These are phyloP conservation scores for Margaritifera margaritifera DNA, from an alignment of 2,888 invertebrate species.

Conservation along the genomic window DNA sequence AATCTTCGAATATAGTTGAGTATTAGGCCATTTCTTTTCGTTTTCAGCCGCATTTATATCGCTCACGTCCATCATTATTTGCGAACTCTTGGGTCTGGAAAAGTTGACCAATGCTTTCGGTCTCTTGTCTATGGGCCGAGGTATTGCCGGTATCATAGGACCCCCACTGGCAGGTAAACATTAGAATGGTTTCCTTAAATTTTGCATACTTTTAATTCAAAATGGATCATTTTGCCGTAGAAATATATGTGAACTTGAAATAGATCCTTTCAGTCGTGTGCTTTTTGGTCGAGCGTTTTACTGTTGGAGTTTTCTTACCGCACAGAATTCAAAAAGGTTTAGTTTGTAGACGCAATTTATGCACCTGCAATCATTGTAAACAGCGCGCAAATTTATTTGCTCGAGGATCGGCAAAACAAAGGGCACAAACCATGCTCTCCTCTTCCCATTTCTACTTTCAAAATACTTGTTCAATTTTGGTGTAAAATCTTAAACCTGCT, in stretches of 20 bases:
- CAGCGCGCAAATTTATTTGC: too few species aligned
- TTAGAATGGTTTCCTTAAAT: not conserved
- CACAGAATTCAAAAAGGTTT: too few species aligned
- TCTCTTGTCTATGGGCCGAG: constrained; percentile 93
- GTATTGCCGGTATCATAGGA: constrained; percentile 90
- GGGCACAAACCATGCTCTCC: too few species aligned
- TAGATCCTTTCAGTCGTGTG: not conserved
- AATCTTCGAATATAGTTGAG: too few species aligned
- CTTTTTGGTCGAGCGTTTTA: too few species aligned
- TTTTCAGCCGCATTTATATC: constrained; percentile 94
- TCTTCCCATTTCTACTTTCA: too few species aligned
- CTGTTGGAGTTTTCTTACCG: too few species aligned
- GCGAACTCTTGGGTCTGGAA: constrained; percentile 95
- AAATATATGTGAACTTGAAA: not conserved
- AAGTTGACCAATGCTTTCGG: constrained; percentile 98
- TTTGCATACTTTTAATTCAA: not conserved
- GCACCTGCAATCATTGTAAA: too few species aligned
- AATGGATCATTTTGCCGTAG: not conserved
- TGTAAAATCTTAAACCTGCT: too few species aligned
- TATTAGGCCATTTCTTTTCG: constrained; percentile 2
- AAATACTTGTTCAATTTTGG: too few species aligned
- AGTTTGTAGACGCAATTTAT: too few species aligned
- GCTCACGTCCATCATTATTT: constrained; percentile 96
- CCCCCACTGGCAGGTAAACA: constrained; percentile 86
- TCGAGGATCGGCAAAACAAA: too few species aligned